Evolutionary conservation across 1,140 invertebrate species (phyloP).

Genomic region (Delia radicum): DNA sequence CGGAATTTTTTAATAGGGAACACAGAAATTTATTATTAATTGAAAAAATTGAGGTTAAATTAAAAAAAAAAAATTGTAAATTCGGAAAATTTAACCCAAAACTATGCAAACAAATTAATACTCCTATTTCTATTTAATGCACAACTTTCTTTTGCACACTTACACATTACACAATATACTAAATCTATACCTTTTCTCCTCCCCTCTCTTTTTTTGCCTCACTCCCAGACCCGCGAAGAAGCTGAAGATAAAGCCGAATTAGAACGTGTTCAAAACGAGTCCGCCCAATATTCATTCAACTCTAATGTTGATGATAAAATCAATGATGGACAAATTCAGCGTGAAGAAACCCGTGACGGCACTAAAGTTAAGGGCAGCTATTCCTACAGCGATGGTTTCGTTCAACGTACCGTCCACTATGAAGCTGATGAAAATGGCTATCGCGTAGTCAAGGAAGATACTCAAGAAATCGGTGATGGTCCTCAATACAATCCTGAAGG

Average conservation of each 20-base stretch:
- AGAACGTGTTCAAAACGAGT: conserved; percentile 42
- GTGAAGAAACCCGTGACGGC: conserved; percentile 59
- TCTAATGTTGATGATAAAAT: conserved; percentile 59
- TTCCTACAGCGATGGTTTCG: conserved; percentile 62
- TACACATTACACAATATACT: not conserved
- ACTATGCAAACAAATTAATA: no score
- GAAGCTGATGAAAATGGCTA: conserved; percentile 64
- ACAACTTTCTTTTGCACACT: no score
- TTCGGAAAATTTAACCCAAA: not conserved
- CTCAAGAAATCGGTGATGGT: conserved; percentile 58
- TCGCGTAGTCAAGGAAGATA: conserved; percentile 58
- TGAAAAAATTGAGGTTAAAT: no score
- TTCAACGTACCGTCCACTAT: conserved; percentile 60
- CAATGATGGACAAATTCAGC: conserved; percentile 56
- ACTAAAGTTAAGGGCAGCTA: conserved; percentile 59
- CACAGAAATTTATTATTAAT: no score
- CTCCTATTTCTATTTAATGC: no score
- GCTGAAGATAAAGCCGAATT: conserved; percentile 29
- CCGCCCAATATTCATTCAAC: conserved; percentile 58
- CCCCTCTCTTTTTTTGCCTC: no score
- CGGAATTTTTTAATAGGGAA: no score
- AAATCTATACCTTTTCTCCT: no score
- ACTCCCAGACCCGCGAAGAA: conserved; percentile 23
- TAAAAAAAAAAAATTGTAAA: not conserved
- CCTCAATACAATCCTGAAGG: conserved; percentile 57